Percentiles rank a stretch among this genome's conserved stretches.
Evolutionary conservation across 2,888 invertebrate species (phyloP).

Genomic region (Rotaria socialis): DNA sequence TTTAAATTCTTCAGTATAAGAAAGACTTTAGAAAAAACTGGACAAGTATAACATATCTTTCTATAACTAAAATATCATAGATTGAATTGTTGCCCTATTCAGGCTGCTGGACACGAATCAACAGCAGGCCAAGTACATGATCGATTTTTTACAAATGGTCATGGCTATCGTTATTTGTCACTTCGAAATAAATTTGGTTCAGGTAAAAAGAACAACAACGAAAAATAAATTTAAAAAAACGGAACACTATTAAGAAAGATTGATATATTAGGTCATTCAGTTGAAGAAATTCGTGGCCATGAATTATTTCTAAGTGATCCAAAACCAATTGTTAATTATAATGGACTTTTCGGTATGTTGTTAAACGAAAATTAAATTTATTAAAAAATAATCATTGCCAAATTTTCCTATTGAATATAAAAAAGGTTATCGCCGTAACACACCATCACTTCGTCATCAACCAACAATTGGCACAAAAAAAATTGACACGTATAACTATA

Average conservation of each 20-base stretch:
- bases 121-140: conserved; percentile 56
- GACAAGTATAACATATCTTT: conserved; percentile 52
- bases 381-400: neutral
- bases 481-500: neutral
- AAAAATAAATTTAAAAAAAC: neutral
- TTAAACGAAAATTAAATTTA: neutral
- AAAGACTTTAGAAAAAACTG: conserved; percentile 52
- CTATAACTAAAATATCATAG: neutral
- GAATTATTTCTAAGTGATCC: conserved; percentile 57
- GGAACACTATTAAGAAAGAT: too few relatives aligned
- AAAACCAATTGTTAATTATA: conserved; percentile 50
- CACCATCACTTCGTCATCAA: conserved; percentile 55
- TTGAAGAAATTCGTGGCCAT: conserved; percentile 55
- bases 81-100: neutral
- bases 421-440: conserved; percentile 56
- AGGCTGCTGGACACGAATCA: conserved; percentile 48
- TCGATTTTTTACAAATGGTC: conserved; percentile 53
- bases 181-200: conserved; percentile 54
- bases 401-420: neutral
- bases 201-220: conserved; percentile 48
- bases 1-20: conserved; percentile 54
- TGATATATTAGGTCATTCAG: conserved; percentile 53
- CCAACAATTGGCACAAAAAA: conserved; percentile 49
- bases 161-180: conserved; percentile 53
- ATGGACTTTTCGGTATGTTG: neutral